A percentile compares a stretch with the other conserved stretches of the same genome.
Evolutionary conservation across 2,113 vertebrate genomes (phyloP).

Genomic region (Aramus guarauna): DNA sequence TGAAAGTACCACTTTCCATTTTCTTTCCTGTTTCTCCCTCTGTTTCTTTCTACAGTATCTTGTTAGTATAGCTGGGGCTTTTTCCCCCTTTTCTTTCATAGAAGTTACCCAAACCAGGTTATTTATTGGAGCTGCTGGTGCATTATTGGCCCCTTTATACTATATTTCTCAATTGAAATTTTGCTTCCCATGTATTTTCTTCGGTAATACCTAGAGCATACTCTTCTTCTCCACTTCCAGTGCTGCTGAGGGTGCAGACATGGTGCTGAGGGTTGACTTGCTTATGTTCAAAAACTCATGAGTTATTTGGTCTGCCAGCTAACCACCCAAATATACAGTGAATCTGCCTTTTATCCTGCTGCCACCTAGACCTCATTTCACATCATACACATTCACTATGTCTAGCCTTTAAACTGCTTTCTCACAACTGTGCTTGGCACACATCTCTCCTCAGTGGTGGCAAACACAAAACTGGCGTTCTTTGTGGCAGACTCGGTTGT

Average conservation of each 20-base stretch:
- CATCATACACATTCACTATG: background rate
- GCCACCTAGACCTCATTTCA: background rate
- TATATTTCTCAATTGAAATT: background rate
- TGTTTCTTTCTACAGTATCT: background rate
- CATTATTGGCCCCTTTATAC: background rate
- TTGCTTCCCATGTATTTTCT: background rate
- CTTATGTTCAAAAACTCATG: background rate
- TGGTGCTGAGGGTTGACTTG: background rate
- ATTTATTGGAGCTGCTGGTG: background rate
- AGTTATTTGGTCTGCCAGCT: background rate
- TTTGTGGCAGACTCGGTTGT: background rate
- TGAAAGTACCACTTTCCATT: background rate
- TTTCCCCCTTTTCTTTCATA: rapidly evolving
- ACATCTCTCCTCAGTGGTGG: background rate
- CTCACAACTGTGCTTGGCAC: background rate
- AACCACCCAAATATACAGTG: background rate
- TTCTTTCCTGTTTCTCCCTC: background rate
- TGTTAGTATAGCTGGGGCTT: rapidly evolving
- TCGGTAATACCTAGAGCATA: background rate
- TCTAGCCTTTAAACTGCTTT: background rate
- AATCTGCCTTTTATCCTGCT: background rate
- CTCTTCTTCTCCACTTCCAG: background rate
- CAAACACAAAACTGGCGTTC: background rate
- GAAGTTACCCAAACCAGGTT: background rate
- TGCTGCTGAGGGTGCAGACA: background rate